Evolutionary conservation across 2,113 vertebrate species (phyloP).

Genomic region (Etheostoma spectabile): DNA sequence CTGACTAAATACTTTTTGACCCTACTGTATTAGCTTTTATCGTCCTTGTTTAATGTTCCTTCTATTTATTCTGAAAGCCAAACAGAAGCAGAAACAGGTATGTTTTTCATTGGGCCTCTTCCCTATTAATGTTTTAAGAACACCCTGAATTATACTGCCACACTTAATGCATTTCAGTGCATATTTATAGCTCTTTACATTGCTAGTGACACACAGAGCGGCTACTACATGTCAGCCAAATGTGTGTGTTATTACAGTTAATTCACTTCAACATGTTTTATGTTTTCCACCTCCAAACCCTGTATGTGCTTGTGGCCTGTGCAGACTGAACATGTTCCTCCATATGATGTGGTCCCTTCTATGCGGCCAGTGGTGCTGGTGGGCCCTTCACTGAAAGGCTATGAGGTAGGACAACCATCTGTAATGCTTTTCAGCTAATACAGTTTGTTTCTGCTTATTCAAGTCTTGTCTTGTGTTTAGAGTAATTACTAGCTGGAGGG

Average conservation of each 20-base stretch:
- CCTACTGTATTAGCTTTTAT: not conserved
- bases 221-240: not conserved
- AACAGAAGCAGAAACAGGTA: conserved; percentile 89
- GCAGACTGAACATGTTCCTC: conserved; percentile 83
- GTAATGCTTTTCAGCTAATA: not conserved
- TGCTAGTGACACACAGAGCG: not conserved
- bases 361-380: conserved; percentile 86
- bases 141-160: not conserved
- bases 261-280: not conserved
- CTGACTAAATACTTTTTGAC: no score
- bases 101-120: conserved; percentile 45
- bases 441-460: not conserved
- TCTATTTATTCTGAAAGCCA: conserved; percentile 83
- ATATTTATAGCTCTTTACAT: not conserved
- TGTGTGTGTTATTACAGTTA: not conserved
- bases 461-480: not conserved
- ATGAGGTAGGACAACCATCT: conserved; percentile 77
- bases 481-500: not conserved
- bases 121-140: conserved; percentile 14
- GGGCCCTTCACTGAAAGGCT: conserved; percentile 85
- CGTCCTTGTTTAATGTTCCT: conserved; percentile 44
- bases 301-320: conserved; percentile 47
- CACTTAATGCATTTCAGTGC: not conserved
- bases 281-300: not conserved
- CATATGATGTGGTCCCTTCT: conserved; percentile 85